phyloP scores from a whole-genome alignment of 2,888 invertebrate genomes.

The Zaprionus bogoriensis region DNA sequence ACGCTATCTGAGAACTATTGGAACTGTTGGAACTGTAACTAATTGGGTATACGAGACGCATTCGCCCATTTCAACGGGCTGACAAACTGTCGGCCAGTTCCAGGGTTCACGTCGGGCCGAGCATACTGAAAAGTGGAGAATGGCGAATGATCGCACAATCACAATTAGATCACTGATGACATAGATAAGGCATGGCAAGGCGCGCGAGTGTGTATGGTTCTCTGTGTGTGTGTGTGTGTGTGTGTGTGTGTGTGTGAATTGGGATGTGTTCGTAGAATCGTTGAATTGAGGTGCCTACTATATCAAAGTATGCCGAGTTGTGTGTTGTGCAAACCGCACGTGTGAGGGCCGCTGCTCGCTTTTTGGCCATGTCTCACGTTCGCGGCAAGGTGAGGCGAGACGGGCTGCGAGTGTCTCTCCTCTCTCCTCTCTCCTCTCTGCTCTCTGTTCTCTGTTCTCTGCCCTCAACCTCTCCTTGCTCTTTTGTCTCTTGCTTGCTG shows the following conservation, averaged over 20 bases:
- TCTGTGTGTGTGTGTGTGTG: background rate
- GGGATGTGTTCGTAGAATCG: constrained; percentile 1
- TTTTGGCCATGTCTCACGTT: constrained; percentile 37
- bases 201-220: background rate
- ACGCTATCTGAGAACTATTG: background rate
- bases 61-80: background rate
- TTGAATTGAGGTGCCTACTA: constrained; percentile 3
- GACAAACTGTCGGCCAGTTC: background rate
- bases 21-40: background rate
- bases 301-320: constrained; percentile 2
- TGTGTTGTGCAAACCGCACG: constrained; percentile 24
- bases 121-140: background rate
- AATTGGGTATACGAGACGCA: constrained; percentile 3
- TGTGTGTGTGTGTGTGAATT: constrained; percentile 1
- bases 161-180: constrained; percentile 13
- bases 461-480: background rate
- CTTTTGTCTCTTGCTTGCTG: constrained; percentile 27
- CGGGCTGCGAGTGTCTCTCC: background rate
- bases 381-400: constrained; percentile 5
- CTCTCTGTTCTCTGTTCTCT: background rate
- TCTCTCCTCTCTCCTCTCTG: background rate
- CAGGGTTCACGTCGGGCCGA: background rate
- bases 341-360: constrained; percentile 18
- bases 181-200: background rate
- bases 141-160: constrained; percentile 1